A percentile compares a stretch with the other conserved stretches of the same genome.
Evolutionary conservation across 35 echinoderm and acorn worm genomes (phyloP).

Genomic region (Eucidaris tribuloides): DNA sequence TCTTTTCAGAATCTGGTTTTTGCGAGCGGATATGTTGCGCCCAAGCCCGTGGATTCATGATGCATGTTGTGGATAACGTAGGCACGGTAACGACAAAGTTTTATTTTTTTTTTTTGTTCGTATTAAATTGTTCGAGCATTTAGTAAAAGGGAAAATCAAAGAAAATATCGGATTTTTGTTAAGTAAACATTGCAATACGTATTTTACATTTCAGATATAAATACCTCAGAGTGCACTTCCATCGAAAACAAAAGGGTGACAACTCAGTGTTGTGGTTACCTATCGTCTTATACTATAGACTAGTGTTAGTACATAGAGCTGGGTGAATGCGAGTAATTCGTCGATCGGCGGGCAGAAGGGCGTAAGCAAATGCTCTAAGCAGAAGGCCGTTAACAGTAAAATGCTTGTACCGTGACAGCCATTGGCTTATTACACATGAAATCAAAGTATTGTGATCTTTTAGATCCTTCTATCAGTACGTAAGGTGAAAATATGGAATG

Average conservation of each 20-base stretch:
- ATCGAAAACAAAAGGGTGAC: background rate
- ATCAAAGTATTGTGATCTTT: no score
- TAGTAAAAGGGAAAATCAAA: background rate
- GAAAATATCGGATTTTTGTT: background rate
- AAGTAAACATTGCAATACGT: background rate
- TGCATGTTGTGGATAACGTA: slow-evolving; percentile 77
- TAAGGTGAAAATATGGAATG: no score
- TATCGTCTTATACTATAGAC: no score
- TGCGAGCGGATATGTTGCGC: slow-evolving; percentile 74
- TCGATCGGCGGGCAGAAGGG: no score
- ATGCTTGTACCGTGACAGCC: no score
- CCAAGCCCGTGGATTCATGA: slow-evolving; percentile 38
- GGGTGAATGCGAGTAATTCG: no score
- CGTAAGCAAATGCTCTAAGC: no score
- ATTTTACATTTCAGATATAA: background rate
- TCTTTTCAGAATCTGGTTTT: slow-evolving; percentile 45
- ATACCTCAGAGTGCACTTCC: background rate
- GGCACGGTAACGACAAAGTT: slow-evolving; percentile 58
- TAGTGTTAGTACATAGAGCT: no score
- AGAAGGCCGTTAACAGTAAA: no score
- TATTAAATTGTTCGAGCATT: background rate
- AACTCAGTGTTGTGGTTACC: background rate
- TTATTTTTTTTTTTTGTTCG: background rate
- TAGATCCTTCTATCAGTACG: no score
- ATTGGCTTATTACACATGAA: no score